Evolutionary conservation across 2,888 invertebrate species (phyloP).

Genomic region (Agrilus cyanescens): DNA sequence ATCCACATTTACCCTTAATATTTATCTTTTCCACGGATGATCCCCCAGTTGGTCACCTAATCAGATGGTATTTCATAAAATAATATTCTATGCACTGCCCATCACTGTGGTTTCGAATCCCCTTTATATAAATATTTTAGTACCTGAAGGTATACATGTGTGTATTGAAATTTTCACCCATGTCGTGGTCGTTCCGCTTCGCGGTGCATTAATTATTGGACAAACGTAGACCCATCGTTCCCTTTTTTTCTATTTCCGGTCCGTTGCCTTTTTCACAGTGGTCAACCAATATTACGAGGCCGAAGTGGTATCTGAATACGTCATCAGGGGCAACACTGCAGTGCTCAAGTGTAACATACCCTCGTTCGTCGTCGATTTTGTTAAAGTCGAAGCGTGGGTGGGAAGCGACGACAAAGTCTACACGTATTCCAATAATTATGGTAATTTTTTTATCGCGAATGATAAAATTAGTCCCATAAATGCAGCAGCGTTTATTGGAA

Average conservation of each 20-base stretch:
- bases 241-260: neutral
- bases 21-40: constrained; percentile 20
- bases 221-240: constrained; percentile 3
- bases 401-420: constrained; percentile 56
- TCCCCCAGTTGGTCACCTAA: constrained; percentile 4
- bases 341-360: constrained; percentile 83
- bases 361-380: constrained; percentile 83
- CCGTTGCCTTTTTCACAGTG: constrained; percentile 43
- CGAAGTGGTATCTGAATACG: constrained; percentile 76
- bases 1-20: neutral
- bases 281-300: constrained; percentile 83
- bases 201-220: neutral
- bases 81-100: no score
- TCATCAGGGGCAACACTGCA: constrained; percentile 77
- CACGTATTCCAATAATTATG: constrained; percentile 58
- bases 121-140: no score
- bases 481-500: no score
- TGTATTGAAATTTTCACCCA: neutral
- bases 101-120: no score
- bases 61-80: no score
- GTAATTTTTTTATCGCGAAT: constrained; percentile 37
- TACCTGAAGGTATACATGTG: no score
- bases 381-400: constrained; percentile 76
- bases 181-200: neutral
- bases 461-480: no score